Base-by-base conservation (phyloP, 2,888 invertebrate genomes). In the Zeuzera pyrina region DNA sequence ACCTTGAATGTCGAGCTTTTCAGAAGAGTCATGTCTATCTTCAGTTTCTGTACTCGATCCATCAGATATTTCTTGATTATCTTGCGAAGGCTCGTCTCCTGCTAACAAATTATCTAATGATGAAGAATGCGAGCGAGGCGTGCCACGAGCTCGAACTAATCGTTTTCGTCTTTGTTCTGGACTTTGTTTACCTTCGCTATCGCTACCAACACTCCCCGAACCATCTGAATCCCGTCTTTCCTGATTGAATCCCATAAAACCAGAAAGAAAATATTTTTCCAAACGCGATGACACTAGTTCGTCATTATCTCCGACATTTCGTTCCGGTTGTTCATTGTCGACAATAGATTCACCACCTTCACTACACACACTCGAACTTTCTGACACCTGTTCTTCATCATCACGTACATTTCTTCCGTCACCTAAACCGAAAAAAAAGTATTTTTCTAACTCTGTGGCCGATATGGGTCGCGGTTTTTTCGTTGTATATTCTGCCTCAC, bases 181-280 rank as follows among this genome's bases (percentile, higher is more conserved):
- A 67, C 94, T 94, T 2, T 93, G 94, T 45, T 89, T 87, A 1
- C 94, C 94, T 60, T 95, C 95, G 57, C 94, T 94, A 53, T 95
- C 94, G 71, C 94, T 94, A 3, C 95, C 95, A 0, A 95, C 95
- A 54, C 94, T 94, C 1, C 92, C 92, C 15, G 91, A 91, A 2
- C 93, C 94, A 50, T 93, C 92, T 0, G 92, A 91, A 53, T 93
- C 92, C 21, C 91, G 86, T 36, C 91, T 85, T 49, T 91, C 91
- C 29, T 89, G 88, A 45, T 88, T 90, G 49, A 93, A 92, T 1
- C 93, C 93, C 87, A 93, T 91, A 54, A 94, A 93, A 19, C 92
- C 93, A 0, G 91, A 91, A 1, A 94, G 76, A 66, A 95, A 96
- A 73, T 96, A 96, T 65, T 94, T 94, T 66, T 95, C 95, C 39